Base-by-base conservation (phyloP, 2,888 invertebrate species). In the Amiota mariae region DNA sequence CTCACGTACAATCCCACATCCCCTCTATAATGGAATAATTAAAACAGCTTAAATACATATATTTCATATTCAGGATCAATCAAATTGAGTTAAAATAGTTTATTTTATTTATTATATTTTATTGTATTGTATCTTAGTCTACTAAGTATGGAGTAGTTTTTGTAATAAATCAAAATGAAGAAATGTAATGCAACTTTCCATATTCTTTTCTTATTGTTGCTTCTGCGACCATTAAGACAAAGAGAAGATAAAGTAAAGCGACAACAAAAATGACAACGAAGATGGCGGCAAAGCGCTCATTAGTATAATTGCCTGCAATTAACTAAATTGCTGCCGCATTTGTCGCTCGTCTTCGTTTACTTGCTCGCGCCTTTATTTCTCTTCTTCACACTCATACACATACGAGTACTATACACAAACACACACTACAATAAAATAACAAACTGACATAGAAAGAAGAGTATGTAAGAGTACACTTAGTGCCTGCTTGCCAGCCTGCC, bases 321-420 rank as follows among this genome's bases (percentile, higher is more conserved):
- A 72, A 72, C 67, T 72, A 72, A 72, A 72, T 72, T 68, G 67
- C 57, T 82, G 83, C 82, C 84, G 82, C 87, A 88, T 87, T 87
- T 87, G 87, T 86, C 86, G 83, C 85, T 85, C 81, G 75, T 77
- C 82, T 63, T 51, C 54, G n/a, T n/a, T 51, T n/a, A 73, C 73
- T 71, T 71, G 49, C 76, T 73, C 47, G 57, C 59, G 70, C 57
- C 59, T 68, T 36, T n/a, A 15, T 57, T 57, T 1, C 57, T 6
- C 57, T 20, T 11, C 75, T 72, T 54, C 56, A 71, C 70, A 70
- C 54, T n/a, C 54, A 54, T n/a, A 54, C 54, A 54, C 54, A 54
- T n/a, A 54, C 54, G n/a, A n/a, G n/a, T n/a, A n/a, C n/a, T n/a
- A 54, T 10, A 54, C 13, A 13, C 54, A 11, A 12, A 54, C 54